Conservation (phyloP, 2,888 invertebrate species). For the Lepidonotus clava region DNA sequence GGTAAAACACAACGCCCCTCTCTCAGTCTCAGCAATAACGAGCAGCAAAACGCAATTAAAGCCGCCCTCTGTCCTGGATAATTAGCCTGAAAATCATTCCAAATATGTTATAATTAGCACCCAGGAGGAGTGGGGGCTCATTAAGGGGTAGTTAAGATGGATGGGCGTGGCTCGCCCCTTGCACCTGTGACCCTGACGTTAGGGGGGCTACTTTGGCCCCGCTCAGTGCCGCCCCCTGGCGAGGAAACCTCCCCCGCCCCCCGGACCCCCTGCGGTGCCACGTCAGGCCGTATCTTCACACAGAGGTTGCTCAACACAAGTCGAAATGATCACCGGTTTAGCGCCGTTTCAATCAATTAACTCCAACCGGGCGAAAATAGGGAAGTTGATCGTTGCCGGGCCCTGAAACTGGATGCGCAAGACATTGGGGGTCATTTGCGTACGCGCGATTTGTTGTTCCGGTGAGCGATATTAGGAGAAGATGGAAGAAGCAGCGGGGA, state of each 20-base stretch:
- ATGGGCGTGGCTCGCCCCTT: neutral
- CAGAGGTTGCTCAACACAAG: neutral
- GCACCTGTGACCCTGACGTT: constrained; percentile 36
- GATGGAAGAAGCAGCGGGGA: neutral
- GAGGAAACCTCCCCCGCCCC: neutral
- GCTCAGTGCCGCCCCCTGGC: constrained; percentile 31
- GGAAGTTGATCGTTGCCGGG: too few relatives aligned
- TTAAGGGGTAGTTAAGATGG: constrained; percentile 5
- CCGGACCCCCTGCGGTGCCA: constrained; percentile 1
- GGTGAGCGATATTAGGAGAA: constrained; percentile 44
- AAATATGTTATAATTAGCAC: constrained; percentile 47
- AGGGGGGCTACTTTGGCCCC: neutral
- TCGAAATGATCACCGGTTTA: neutral
- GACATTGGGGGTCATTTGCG: too few relatives aligned
- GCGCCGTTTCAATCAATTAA: constrained; percentile 15
- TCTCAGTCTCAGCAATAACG: neutral
- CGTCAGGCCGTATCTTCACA: constrained; percentile 17
- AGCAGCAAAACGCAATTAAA: neutral
- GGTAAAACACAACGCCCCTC: neutral
- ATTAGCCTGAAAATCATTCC: constrained; percentile 48
- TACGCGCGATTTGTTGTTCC: constrained; percentile 43
- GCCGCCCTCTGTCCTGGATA: neutral
- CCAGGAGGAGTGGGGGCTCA: neutral
- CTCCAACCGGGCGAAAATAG: constrained; percentile 1
- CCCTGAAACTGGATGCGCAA: too few relatives aligned